A percentile compares a stretch with the other conserved stretches of the same genome.
phyloP scores from a whole-genome alignment of 2,113 vertebrate species.

The Suricata suricatta region DNA sequence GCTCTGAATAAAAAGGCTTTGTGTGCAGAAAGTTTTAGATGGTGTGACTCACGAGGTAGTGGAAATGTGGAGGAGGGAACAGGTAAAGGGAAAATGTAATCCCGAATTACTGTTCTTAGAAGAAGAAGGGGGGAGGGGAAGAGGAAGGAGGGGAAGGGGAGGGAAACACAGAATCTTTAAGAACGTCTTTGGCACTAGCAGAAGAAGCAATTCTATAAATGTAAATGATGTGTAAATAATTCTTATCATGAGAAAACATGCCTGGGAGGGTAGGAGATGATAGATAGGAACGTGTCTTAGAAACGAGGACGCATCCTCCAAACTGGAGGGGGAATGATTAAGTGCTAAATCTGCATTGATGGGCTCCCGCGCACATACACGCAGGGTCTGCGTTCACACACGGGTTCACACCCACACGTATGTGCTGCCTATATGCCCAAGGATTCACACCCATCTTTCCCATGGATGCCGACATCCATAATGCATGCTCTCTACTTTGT shows the following conservation, averaged over 20 bases:
- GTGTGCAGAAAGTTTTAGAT: background rate
- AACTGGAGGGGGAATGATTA: background rate
- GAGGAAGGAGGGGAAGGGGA: background rate
- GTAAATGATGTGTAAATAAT: conserved; percentile 76
- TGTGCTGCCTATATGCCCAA: background rate
- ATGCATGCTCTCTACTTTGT: background rate
- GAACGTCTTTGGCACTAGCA: conserved; percentile 19
- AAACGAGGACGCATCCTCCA: conserved; percentile 22
- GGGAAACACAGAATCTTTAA: background rate
- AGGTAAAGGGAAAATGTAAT: background rate
- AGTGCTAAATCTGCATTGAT: background rate
- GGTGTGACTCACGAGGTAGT: background rate
- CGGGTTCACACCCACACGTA: background rate
- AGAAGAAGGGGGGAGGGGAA: background rate
- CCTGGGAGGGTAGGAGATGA: conserved; percentile 63
- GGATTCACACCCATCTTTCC: background rate
- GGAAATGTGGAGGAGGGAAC: background rate
- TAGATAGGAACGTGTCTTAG: conserved; percentile 26
- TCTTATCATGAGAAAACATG: conserved; percentile 71
- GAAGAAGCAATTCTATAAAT: conserved; percentile 63
- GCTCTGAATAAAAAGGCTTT: background rate
- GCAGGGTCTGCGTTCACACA: rapidly evolving
- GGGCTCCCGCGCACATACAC: background rate
- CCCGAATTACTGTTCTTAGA: background rate
- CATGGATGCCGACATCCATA: background rate